phyloP scores from a whole-genome alignment of 2,888 invertebrate genomes.

The Cybosia mesomella region DNA sequence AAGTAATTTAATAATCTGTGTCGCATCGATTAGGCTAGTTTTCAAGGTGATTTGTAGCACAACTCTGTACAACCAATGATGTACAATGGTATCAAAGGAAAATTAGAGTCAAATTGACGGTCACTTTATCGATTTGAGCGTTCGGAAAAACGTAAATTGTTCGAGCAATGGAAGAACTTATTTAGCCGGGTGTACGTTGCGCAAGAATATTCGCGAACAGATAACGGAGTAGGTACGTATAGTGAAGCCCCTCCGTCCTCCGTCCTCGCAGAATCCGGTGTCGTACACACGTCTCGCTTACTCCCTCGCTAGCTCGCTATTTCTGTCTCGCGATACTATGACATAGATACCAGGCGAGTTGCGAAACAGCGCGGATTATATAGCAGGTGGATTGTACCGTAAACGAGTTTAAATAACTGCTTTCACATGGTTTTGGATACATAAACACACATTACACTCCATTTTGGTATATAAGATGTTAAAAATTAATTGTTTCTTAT shows the following conservation, averaged over 20 bases:
- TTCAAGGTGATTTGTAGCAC: conserved; percentile 59
- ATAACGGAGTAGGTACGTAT: conserved; percentile 76
- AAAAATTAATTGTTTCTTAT: conserved; percentile 10
- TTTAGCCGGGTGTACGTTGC: conserved; percentile 81
- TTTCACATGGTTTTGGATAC: conserved; percentile 79
- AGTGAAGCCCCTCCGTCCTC: conserved; percentile 78
- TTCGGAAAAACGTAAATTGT: conserved; percentile 52
- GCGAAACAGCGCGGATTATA: conserved; percentile 87
- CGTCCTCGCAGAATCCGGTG: conserved; percentile 80
- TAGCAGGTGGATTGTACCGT: conserved; percentile 85
- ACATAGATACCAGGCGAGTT: conserved; percentile 83
- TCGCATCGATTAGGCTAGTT: conserved; percentile 65
- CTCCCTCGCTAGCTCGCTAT: conserved; percentile 47
- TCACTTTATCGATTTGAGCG: conserved; percentile 31
- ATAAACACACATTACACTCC: conserved; percentile 59
- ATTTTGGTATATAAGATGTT: conserved; percentile 36
- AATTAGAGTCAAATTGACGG: conserved; percentile 48
- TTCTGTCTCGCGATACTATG: conserved; percentile 68
- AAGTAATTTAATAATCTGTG: conserved; percentile 70
- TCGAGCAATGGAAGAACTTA: conserved; percentile 69
- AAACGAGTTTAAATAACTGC: conserved; percentile 85
- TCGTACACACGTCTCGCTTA: conserved; percentile 63
- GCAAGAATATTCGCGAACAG: conserved; percentile 85
- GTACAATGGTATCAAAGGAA: conserved; percentile 46
- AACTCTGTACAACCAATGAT: conserved; percentile 50